Evolutionary conservation across 2,888 invertebrate genomes (phyloP), one percentile per base, ranked within the genome.

Genomic region (Drosophila buzzatii): DNA sequence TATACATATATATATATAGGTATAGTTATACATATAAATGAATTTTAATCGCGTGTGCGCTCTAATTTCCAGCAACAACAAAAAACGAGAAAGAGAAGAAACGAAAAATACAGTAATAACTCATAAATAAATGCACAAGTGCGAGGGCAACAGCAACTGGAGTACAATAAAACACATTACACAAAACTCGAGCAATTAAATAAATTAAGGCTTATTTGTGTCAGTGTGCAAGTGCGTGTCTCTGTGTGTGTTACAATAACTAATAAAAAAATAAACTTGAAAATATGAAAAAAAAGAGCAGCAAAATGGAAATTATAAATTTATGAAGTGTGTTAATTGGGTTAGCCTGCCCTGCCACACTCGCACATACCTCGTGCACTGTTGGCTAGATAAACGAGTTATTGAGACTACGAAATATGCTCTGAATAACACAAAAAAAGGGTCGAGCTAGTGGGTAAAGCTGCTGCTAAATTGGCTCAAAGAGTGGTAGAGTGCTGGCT

Each of bases 291-390:
- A 70, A 61, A 65, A 44, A 45, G 7, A 44, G 27, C 27, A 35
- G 52, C 14, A 49, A 73, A 74, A 79, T 64, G 27, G 9, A 68
- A 72, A 57, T 47, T 66, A 70, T 71, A 70, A 75, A 75, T 79
- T 79, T 81, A 82, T 85, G 73, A 89, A 81, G 87, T 90, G 90
- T 81, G 79, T 81, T 81, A 88, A 90, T 84, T 90, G 77, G 88
- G 88, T 82, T 87, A 81, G 71, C 70, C 70, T 61, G 70, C n/a
- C 70, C 70, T 61, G 70, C n/a, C 23, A 1, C 27, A 9, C 35
- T 57, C 58, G 57, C 61, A 49, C 61, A 49, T 27, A 9, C 47
- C 47, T 23, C 39, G 14, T 23, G 44, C 45, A 23, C 6, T 16
- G 16, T 16, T 8, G 33, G 39, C 27, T 14, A 27, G 39, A 18